Evolutionary conservation across 2,888 invertebrate genomes (phyloP).

Genomic region (Rhopalosiphum nymphaeae): DNA sequence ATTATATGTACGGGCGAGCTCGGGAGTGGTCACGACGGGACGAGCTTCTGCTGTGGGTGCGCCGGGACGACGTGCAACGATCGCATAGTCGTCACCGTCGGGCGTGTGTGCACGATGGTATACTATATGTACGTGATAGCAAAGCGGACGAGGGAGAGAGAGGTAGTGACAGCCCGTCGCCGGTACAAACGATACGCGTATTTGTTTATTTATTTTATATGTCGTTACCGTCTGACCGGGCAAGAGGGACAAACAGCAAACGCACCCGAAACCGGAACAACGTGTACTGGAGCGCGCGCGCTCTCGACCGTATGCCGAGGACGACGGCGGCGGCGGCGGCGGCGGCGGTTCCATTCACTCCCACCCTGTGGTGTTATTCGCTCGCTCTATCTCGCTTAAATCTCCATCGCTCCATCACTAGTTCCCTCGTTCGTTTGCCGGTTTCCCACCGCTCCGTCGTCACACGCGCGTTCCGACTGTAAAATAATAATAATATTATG

Average conservation of each 20-base stretch:
- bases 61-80: not conserved
- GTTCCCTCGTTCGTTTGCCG: not conserved
- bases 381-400: not conserved
- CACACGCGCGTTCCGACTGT: not conserved
- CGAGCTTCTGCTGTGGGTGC: not conserved
- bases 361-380: not conserved
- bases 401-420: not conserved
- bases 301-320: not conserved
- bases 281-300: conserved; percentile 34
- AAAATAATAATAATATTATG: not conserved
- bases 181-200: not conserved
- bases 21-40: conserved; percentile 16
- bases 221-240: not conserved
- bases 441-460: not conserved
- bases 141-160: not conserved
- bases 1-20: not conserved
- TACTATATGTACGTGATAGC: not conserved
- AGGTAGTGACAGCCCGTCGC: not conserved
- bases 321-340: not conserved
- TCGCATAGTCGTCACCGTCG: not conserved
- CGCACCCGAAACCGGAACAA: conserved; percentile 51
- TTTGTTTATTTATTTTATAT: not conserved
- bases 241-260: not conserved
- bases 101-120: not conserved
- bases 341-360: not conserved